Conservation (phyloP, 2,797 vertebrate genomes). For the Mionectes olivaceus region DNA sequence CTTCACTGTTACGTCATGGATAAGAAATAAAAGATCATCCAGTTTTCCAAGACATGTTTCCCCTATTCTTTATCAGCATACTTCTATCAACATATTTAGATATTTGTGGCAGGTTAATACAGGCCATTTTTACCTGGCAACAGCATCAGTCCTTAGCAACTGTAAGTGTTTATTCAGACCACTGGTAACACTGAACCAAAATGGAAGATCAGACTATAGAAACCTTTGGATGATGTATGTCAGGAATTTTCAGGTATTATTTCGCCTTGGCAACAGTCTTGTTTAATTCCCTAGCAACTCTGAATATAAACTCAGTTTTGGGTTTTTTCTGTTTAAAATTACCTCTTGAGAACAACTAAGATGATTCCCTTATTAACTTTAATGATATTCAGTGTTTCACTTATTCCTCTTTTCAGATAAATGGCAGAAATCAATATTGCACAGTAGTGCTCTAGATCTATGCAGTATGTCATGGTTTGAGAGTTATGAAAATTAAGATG, state of each 20-base stretch:
- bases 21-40: conserved; percentile 34
- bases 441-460: background rate
- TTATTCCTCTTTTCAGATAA: background rate
- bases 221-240: conserved; percentile 19
- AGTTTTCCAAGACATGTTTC: conserved; percentile 45
- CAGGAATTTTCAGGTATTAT: conserved; percentile 44
- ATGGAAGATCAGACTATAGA: conserved; percentile 52
- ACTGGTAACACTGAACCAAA: conserved; percentile 34
- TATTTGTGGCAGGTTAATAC: conserved; percentile 57
- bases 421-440: background rate
- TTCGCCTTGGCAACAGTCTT: conserved; percentile 55
- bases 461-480: background rate
- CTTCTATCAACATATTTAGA: conserved; percentile 43
- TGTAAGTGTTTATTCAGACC: background rate
- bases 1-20: background rate
- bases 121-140: conserved; percentile 50
- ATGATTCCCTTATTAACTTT: background rate
- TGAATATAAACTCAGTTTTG: conserved; percentile 28
- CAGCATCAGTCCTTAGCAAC: conserved; percentile 56
- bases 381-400: conserved; percentile 17
- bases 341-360: conserved; percentile 1
- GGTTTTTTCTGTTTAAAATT: conserved; percentile 7
- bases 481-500: background rate
- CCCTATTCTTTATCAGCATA: conserved; percentile 18
- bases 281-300: conserved; percentile 58